Base-by-base conservation (phyloP, 2,888 invertebrate genomes). In the Stictocephala bisonia region DNA sequence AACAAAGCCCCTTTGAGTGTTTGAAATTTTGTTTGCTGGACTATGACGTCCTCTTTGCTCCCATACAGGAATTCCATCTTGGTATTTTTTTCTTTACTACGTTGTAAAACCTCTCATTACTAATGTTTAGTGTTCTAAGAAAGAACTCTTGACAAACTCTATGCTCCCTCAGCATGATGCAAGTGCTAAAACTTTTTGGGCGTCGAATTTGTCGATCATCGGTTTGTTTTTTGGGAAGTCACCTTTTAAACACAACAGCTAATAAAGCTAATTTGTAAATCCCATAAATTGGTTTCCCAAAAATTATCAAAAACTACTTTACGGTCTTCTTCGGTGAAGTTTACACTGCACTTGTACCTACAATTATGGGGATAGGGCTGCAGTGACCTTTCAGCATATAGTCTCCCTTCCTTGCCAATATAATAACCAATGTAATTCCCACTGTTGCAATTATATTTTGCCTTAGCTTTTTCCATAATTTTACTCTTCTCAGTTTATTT, bases 81-180 rank as follows among this genome's bases (percentile, higher is more conserved):
- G 53, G 15, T n/a, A 31, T 27, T 58, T 58, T 58, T 4, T 58
- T 58, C 15, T 56, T 22, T n/a, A 56, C 56, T 26, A 56, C 56
- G 26, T 58, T 58, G 31, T 29, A 58, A 27, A 58, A 58, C 58
- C 58, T 58, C 29, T 58, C 31, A 11, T 58, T 58, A 58, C 58
- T 58, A 20, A 58, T 58, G 2, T 58, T 58, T 9, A 58, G 27
- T n/a, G 24, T 58, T 58, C 18, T 26, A 13, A 58, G 31, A 58
- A 58, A 58, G 31, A 58, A 58, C 15, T 58, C 26, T 56, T 58
- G n/a, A 20, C 58, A 58, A 26, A 58, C 31, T 58, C 58, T 58
- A 27, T 58, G 29, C 29, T 58, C 58, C 31, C 29, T 58, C 27
- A 58, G 29, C 13, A 26, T n/a, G 20, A 58, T 58, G 18, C 58